These are phyloP conservation scores for Porites evermanni DNA, from an alignment of 92 coral and sea anemone species.

Conservation along the genomic window DNA sequence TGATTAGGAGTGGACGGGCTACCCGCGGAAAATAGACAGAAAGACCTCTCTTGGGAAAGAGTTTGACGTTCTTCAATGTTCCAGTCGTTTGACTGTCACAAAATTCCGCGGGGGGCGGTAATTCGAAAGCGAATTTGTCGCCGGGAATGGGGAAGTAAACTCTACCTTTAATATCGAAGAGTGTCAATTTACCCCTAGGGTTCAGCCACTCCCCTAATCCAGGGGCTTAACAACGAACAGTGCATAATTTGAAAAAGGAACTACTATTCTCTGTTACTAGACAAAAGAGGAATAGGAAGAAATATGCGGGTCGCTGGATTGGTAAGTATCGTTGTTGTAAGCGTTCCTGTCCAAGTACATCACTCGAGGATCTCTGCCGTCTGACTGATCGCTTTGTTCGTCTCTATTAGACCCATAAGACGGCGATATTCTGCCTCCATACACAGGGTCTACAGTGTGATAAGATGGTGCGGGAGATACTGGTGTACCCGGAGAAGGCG, in stretches of 20 bases:
- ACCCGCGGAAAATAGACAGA: no score
- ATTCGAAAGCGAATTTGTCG: no score
- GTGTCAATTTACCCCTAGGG: not conserved
- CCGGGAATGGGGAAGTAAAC: no score
- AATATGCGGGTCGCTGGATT: slow-evolving; percentile 49
- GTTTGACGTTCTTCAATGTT: no score
- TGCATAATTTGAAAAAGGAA: not conserved
- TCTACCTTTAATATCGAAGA: no score
- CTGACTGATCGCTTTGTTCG: slow-evolving; percentile 13
- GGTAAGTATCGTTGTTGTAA: slow-evolving; percentile 13
- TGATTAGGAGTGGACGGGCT: no score
- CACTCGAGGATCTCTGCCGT: slow-evolving; percentile 31
- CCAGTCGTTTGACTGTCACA: no score
- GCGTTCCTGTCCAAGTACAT: slow-evolving; percentile 23
- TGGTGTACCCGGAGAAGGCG: slow-evolving; percentile 62
- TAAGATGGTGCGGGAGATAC: slow-evolving; percentile 96
- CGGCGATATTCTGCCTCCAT: slow-evolving; percentile 21
- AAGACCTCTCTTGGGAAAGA: no score
- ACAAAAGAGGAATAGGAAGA: slow-evolving; percentile 51
- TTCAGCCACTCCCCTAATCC: not conserved
- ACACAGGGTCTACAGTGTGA: slow-evolving; percentile 57
- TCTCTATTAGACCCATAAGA: slow-evolving; percentile 29
- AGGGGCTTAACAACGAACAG: no score
- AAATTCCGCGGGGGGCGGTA: no score
- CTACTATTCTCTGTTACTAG: not conserved